Conservation (phyloP, 2,113 vertebrate genomes). For the Dicaeum eximium region DNA sequence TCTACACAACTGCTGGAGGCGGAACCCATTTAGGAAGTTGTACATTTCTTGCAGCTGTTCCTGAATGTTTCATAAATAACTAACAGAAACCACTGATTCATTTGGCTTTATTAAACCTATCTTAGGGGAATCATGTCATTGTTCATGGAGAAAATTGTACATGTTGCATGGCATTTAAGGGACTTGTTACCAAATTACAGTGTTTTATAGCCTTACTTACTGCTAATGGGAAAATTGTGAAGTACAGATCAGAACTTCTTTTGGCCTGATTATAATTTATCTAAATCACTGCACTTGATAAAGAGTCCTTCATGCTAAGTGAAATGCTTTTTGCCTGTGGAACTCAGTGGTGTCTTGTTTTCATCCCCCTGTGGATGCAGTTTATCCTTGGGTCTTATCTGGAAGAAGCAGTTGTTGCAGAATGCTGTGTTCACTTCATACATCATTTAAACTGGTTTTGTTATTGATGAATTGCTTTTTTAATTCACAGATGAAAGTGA, state of each 20-base stretch:
- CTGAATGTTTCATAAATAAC: slow-evolving; percentile 65
- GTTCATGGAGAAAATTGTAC: slow-evolving; percentile 55
- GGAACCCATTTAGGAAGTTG: slow-evolving; percentile 53
- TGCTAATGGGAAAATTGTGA: slow-evolving; percentile 57
- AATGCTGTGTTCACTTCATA: slow-evolving; percentile 47
- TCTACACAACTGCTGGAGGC: slow-evolving; percentile 72
- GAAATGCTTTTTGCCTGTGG: slow-evolving; percentile 29
- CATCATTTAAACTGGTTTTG: slow-evolving; percentile 63
- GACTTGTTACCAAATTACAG: slow-evolving; percentile 54
- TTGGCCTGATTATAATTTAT: slow-evolving; percentile 58
- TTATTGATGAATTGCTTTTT: slow-evolving; percentile 69
- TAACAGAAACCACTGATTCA: slow-evolving; percentile 47
- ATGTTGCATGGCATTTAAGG: slow-evolving; percentile 15
- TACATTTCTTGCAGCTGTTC: slow-evolving; percentile 56
- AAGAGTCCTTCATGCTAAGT: slow-evolving; percentile 45
- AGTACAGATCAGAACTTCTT: slow-evolving; percentile 36
- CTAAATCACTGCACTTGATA: slow-evolving; percentile 44
- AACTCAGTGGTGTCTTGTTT: slow-evolving; percentile 26
- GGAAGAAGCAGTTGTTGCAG: slow-evolving; percentile 61
- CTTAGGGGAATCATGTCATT: slow-evolving; percentile 57
- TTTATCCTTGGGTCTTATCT: slow-evolving; percentile 66
- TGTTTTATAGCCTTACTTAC: slow-evolving; percentile 26
- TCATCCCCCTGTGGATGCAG: slow-evolving; percentile 19
- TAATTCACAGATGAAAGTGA: slow-evolving; percentile 64
- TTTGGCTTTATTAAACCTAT: slow-evolving; percentile 64